Conservation (phyloP, 2,113 vertebrate genomes). For the Pedionomus torquatus region DNA sequence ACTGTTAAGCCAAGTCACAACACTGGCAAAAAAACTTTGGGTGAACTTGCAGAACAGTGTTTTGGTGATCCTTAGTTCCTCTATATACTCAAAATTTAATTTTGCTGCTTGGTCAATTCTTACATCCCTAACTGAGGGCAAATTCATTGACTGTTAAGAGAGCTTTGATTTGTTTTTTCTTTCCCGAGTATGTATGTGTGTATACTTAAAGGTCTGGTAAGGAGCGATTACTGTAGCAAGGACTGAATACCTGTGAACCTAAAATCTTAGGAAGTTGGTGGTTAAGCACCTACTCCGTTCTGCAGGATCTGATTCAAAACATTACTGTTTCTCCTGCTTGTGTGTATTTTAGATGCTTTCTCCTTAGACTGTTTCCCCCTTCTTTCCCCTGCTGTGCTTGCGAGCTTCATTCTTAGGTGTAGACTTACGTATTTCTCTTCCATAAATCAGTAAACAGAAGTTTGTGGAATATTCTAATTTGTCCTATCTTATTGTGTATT, state of each 20-base stretch:
- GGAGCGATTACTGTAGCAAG: neutral
- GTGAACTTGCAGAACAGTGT: neutral
- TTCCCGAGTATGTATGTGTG: neutral
- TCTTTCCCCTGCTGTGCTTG: neutral
- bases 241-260: neutral
- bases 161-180: neutral
- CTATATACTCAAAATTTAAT: neutral
- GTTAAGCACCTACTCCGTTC: neutral
- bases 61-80: neutral
- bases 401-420: neutral
- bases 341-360: neutral
- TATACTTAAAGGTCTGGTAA: neutral
- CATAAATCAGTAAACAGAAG: neutral
- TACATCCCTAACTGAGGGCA: neutral
- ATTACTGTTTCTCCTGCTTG: neutral
- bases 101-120: neutral
- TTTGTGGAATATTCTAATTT: neutral
- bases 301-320: neutral
- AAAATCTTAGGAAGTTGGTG: neutral
- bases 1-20: neutral
- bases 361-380: neutral
- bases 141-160: neutral
- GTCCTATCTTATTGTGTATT: conserved; percentile 63
- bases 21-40: neutral
- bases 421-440: neutral